A percentile compares a stretch with the other conserved stretches of the same genome.
phyloP scores from a whole-genome alignment of 2,888 invertebrate species.

The Drosophila pegasa region DNA sequence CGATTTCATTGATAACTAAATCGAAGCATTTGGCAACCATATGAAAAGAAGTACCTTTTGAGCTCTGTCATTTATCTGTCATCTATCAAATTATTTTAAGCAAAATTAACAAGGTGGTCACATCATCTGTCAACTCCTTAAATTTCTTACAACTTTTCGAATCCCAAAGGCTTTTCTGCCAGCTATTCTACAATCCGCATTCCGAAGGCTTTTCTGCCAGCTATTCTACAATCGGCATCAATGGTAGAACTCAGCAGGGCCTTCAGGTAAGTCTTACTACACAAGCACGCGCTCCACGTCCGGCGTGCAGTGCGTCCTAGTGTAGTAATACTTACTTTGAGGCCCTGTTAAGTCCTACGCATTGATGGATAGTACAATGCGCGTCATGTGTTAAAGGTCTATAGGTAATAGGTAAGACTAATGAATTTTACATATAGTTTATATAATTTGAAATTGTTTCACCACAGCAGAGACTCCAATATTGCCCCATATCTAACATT shows the following conservation, averaged over 20 bases:
- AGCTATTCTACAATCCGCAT: background rate
- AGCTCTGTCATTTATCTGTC: background rate
- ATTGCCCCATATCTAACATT: background rate
- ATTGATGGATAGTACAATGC: background rate
- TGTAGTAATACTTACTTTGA: background rate
- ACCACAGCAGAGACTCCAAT: background rate
- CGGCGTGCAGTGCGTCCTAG: background rate
- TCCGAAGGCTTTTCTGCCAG: too few relatives aligned
- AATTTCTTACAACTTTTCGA: background rate
- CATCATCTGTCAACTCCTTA: background rate
- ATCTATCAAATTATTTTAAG: background rate
- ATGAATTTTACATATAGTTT: background rate
- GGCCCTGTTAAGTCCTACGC: background rate
- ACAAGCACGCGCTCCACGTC: background rate
- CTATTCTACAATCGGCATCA: background rate
- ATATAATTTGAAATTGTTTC: background rate
- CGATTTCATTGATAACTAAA: background rate
- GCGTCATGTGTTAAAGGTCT: background rate
- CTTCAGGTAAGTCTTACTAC: background rate
- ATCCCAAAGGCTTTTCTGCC: background rate
- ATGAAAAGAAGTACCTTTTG: background rate
- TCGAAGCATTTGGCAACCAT: background rate
- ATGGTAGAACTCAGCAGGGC: conserved; percentile 11
- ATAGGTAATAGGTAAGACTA: background rate
- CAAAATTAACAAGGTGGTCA: background rate